A percentile compares a stretch with the other conserved stretches of the same genome.
phyloP scores from a whole-genome alignment of 2,888 invertebrate genomes.

The Drosophila neotestacea region DNA sequence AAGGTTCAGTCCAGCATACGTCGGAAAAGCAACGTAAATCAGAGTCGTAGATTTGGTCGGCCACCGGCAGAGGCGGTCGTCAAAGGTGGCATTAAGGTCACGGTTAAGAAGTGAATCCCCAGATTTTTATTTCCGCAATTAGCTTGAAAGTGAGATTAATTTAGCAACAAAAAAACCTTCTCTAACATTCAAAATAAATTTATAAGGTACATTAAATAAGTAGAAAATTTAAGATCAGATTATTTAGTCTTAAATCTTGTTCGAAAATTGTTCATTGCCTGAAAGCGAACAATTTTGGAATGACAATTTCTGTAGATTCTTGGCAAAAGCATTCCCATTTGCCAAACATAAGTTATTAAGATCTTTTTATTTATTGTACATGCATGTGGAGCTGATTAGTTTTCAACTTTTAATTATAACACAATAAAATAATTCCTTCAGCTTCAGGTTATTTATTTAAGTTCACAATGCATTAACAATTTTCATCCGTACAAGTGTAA shows the following conservation, averaged over 20 bases:
- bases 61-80: conserved; percentile 84
- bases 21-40: conserved; percentile 64
- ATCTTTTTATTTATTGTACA: conserved; percentile 48
- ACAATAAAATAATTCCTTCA: conserved; percentile 22
- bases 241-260: conserved; percentile 61
- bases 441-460: conserved; percentile 23
- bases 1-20: conserved; percentile 68
- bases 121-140: not conserved
- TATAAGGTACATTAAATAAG: conserved; percentile 22
- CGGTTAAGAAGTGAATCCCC: conserved; percentile 64
- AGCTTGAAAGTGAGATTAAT: conserved; percentile 50
- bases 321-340: conserved; percentile 31
- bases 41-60: conserved; percentile 77
- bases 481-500: conserved; percentile 1
- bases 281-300: conserved; percentile 71
- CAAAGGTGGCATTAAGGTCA: conserved; percentile 83
- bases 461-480: conserved; percentile 9
- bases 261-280: conserved; percentile 67
- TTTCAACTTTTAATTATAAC: conserved; percentile 27
- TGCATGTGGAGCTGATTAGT: conserved; percentile 26
- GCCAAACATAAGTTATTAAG: conserved; percentile 58
- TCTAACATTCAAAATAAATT: not conserved
- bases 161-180: conserved; percentile 1
- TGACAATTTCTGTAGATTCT: conserved; percentile 59
- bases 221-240: conserved; percentile 44